A percentile compares a stretch with the other conserved stretches of the same genome.
Evolutionary conservation across 2,113 vertebrate species (phyloP).

Genomic region (Catharus fuscescens): DNA sequence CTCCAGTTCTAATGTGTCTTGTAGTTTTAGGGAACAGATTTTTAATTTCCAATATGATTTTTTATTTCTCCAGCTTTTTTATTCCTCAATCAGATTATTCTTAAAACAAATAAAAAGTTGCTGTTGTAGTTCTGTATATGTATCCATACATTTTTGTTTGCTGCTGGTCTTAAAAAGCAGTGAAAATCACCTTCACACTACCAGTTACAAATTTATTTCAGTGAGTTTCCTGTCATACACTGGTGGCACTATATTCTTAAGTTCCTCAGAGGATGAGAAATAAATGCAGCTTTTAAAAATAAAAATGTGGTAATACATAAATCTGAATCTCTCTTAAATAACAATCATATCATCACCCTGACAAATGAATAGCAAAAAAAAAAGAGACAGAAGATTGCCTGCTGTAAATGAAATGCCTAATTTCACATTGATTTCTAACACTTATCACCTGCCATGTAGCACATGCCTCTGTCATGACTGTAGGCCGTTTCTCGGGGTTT

Average conservation of each 20-base stretch:
- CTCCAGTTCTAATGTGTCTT: background rate
- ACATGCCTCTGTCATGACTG: background rate
- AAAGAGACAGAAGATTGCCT: background rate
- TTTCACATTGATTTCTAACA: background rate
- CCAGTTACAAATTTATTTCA: background rate
- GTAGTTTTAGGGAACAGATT: background rate
- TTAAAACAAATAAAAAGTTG: background rate
- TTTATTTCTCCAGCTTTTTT: background rate
- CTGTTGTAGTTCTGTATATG: background rate
- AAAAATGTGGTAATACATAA: background rate
- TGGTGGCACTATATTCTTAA: background rate
- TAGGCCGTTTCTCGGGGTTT: background rate
- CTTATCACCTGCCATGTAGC: background rate
- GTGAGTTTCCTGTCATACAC: background rate
- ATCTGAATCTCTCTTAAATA: background rate
- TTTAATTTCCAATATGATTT: background rate
- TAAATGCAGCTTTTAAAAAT: background rate
- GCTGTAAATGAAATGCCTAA: background rate
- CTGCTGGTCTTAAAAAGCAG: background rate
- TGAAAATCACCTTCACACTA: background rate
- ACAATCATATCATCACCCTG: rapidly evolving
- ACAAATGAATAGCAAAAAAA: background rate
- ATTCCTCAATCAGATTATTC: background rate
- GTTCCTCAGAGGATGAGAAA: background rate
- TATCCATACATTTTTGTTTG: background rate